Base-by-base conservation (phyloP, 2,113 vertebrate genomes). In the Probosciger aterrimus region DNA sequence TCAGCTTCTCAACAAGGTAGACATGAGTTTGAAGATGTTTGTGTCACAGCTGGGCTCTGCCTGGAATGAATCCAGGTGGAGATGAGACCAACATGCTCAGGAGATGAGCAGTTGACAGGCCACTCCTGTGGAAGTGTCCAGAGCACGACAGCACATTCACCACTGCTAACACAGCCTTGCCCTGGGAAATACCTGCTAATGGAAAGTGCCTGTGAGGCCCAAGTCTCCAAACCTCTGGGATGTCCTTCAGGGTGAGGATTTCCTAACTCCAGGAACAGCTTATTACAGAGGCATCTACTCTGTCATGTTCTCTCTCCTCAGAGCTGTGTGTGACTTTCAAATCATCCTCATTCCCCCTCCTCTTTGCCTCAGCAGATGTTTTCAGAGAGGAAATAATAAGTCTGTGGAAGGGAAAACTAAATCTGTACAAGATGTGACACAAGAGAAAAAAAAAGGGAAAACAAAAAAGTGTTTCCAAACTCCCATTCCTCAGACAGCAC, bases 401-500 rank as follows among this genome's bases (percentile, higher is more conserved):
- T 27, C 70, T 63, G 27, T 1, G 0, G 31, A 85, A 88, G 10
- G 44, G 57, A 95, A 63, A 93, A 37, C 10, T 44, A 31, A 62
- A 90, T 44, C 28, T 41, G 41, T 14, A 33, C 62, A 55, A 80
- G 46, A 69, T 81, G 59, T 77, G 79, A 81, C 46, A 82, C n/a
- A 68, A 7, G 3, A 18, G 4, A 5, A 8, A 49, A 27, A 17
- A 60, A 13, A 7, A 11, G 8, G 1, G 3, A 19, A 28, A 35
- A 11, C 20, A 28, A 31, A 55, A 11, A 64, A 60, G 23, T 31
- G 6, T 18, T 67, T 86, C 67, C 41, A 88, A 74, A 74, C 86
- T 46, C 4, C 71, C 52, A 68, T 39, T 87, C 33, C 70, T 85
- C 47, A 85, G 53, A 10, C 88, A 95, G 37, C 41, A 47, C 35